phyloP scores from a whole-genome alignment of 2,113 vertebrate genomes.

The Stomatorhinus ivindoensis region DNA sequence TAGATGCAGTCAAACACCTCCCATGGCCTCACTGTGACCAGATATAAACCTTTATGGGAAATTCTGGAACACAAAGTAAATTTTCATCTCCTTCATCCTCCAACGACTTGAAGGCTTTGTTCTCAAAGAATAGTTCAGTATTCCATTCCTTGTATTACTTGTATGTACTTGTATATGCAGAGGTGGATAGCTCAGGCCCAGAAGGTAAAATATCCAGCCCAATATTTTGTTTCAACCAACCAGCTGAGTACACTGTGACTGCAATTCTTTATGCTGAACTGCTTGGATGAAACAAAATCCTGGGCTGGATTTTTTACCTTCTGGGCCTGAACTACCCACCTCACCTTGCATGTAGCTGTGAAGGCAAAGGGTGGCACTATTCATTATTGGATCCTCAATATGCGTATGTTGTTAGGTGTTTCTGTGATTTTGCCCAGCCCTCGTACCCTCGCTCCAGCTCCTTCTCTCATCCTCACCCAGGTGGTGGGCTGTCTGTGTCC shows the following conservation, averaged over 20 bases:
- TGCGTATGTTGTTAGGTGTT: background rate
- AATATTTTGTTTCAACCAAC: background rate
- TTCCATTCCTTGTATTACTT: background rate
- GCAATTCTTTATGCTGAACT: background rate
- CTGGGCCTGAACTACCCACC: background rate
- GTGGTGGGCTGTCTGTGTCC: slow-evolving; percentile 64
- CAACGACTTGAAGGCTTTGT: background rate
- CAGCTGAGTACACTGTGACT: background rate
- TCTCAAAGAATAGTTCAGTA: background rate
- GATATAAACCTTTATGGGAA: background rate
- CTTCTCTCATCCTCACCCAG: slow-evolving; percentile 33
- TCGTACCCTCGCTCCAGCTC: background rate
- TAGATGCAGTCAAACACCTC: background rate
- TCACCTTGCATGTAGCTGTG: background rate
- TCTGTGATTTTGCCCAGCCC: background rate
- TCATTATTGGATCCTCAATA: background rate
- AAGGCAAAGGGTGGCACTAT: background rate
- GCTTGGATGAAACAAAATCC: background rate
- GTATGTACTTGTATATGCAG: background rate
- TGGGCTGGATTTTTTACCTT: background rate
- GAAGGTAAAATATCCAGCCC: background rate
- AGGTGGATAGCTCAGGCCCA: background rate
- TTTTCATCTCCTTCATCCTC: background rate
- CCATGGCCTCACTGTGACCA: background rate
- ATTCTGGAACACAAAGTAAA: background rate